Percentiles rank a stretch among this genome's conserved stretches.
Conservation (phyloP, 2,113 vertebrate genomes). For the Nanorana parkeri region DNA sequence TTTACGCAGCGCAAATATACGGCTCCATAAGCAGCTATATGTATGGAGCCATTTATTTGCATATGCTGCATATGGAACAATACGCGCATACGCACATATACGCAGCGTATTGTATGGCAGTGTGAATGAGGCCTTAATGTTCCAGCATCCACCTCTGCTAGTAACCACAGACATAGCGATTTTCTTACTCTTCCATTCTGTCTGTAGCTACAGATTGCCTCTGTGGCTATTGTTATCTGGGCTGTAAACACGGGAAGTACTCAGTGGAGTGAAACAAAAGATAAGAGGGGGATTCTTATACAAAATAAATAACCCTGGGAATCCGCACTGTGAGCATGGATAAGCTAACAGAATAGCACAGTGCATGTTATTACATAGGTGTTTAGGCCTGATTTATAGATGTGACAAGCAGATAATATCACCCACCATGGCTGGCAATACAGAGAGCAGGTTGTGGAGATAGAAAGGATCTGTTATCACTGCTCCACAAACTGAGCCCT, state of each 20-base stretch:
- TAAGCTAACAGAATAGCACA: background rate
- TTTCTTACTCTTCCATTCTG: no score
- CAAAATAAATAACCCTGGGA: constrained; percentile 5
- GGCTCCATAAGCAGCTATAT: no score
- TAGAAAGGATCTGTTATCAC: constrained; percentile 34
- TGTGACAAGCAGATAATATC: background rate
- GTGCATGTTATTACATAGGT: background rate
- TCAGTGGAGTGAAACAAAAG: background rate
- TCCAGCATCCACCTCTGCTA: no score
- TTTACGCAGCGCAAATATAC: no score
- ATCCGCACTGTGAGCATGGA: background rate
- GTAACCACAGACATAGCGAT: no score
- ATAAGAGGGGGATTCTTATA: background rate
- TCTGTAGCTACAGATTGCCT: no score
- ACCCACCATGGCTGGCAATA: background rate
- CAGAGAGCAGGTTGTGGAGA: constrained; percentile 17
- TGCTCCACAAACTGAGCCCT: constrained; percentile 34
- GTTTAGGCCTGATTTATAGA: background rate
- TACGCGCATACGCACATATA: no score
- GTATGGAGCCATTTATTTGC: no score
- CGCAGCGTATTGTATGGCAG: no score
- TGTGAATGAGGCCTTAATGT: no score
- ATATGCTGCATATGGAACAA: no score
- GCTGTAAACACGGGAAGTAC: no score
- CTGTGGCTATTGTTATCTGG: background rate